These are phyloP conservation scores for Pseudopodoces humilis DNA, from an alignment of 2,113 vertebrate species.

Conservation along the genomic window DNA sequence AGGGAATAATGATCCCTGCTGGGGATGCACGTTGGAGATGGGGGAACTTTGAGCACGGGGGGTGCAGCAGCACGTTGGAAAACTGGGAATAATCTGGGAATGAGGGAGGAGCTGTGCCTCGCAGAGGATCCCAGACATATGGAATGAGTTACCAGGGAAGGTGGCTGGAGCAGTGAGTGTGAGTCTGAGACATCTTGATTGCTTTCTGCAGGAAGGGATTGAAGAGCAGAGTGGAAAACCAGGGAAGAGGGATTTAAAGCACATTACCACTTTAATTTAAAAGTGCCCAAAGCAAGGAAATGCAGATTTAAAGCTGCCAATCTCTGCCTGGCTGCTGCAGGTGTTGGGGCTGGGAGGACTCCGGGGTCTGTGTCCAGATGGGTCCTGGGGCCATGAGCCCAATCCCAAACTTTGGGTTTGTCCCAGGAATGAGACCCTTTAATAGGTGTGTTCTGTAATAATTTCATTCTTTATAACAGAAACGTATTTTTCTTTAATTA, in stretches of 20 bases:
- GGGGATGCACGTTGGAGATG: accelerated
- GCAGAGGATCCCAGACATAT: background rate
- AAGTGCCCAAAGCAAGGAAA: conserved; percentile 67
- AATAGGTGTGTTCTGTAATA: too few species aligned
- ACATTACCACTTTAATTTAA: conserved; percentile 62
- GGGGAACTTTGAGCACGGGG: background rate
- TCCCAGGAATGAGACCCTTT: background rate
- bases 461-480: background rate
- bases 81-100: background rate
- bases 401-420: background rate
- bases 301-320: conserved; percentile 57
- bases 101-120: background rate
- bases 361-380: background rate
- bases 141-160: conserved; percentile 41
- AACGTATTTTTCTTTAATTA: background rate
- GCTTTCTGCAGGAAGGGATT: conserved; percentile 53
- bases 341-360: background rate
- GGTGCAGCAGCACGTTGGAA: background rate
- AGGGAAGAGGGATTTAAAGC: conserved; percentile 63
- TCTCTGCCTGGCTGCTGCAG: conserved; percentile 5
- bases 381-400: background rate
- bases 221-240: conserved; percentile 46
- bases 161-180: conserved; percentile 13
- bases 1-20: background rate
- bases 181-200: conserved; percentile 59